Percentiles rank a stretch among this genome's conserved stretches.
phyloP scores from a whole-genome alignment of 2,797 vertebrate genomes.

The Pipistrellus nathusii region DNA sequence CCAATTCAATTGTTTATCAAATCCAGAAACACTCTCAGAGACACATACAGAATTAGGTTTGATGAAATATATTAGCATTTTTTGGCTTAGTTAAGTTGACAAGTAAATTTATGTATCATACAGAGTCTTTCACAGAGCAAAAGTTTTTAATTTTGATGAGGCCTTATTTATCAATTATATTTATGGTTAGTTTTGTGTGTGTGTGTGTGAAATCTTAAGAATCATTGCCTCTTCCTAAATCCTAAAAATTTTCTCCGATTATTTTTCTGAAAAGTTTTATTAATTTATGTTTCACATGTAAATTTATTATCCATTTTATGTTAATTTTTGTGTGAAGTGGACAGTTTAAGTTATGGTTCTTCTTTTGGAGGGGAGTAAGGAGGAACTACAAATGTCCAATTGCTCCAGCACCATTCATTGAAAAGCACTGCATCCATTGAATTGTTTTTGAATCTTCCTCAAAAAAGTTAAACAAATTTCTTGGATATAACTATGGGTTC shows the following conservation, averaged over 20 bases:
- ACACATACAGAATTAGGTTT: background rate
- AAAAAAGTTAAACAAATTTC: background rate
- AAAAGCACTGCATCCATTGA: background rate
- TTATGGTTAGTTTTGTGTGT: background rate
- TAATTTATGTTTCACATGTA: background rate
- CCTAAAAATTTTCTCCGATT: background rate
- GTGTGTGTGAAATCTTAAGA: background rate
- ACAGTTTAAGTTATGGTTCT: background rate
- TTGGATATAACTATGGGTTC: background rate
- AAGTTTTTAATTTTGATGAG: background rate
- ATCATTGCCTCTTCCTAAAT: background rate
- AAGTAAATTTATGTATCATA: background rate
- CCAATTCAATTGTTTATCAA: background rate
- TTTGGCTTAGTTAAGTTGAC: background rate
- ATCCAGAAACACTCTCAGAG: background rate
- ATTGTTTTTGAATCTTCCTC: background rate
- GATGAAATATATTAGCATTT: background rate
- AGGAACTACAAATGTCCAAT: background rate
- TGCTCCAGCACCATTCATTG: background rate
- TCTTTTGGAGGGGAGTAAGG: background rate
- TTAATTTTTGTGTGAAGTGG: background rate
- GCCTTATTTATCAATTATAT: background rate
- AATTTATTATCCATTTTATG: background rate
- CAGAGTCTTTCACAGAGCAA: background rate
- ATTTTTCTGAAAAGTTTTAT: background rate